Evolutionary conservation across 2,888 invertebrate species (phyloP).

Genomic region (Scotopteryx bipunctaria): DNA sequence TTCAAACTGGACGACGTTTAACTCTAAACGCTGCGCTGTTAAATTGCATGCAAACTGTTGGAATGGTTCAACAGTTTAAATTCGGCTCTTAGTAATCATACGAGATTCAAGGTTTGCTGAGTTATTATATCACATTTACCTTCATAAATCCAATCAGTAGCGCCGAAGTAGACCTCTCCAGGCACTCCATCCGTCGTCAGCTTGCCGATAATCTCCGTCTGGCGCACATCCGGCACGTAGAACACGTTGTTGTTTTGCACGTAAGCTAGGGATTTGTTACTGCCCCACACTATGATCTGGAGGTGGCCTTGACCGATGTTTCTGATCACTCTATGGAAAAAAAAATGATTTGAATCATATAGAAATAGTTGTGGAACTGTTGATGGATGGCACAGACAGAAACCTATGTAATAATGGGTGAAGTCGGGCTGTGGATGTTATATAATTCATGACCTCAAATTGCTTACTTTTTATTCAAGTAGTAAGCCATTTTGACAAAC

Average conservation of each 20-base stretch:
- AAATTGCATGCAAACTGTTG: too few relatives aligned
- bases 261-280: slow-evolving; percentile 75
- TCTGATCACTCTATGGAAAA: slow-evolving; percentile 58
- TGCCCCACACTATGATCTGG: slow-evolving; percentile 85
- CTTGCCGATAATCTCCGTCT: slow-evolving; percentile 55
- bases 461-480: too few relatives aligned
- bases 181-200: slow-evolving; percentile 85
- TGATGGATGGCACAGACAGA: too few relatives aligned
- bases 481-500: too few relatives aligned
- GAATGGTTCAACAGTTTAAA: too few relatives aligned
- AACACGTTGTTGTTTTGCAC: slow-evolving; percentile 88
- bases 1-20: too few relatives aligned
- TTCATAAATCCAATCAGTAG: slow-evolving; percentile 97
- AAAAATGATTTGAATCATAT: not conserved
- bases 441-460: too few relatives aligned
- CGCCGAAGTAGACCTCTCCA: slow-evolving; percentile 89
- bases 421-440: too few relatives aligned
- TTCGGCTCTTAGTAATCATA: too few relatives aligned
- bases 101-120: not conserved
- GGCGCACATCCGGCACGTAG: slow-evolving; percentile 71
- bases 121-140: slow-evolving; percentile 66
- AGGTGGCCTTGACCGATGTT: slow-evolving; percentile 80
- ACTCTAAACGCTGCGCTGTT: too few relatives aligned
- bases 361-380: too few relatives aligned
- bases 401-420: too few relatives aligned